Conservation (phyloP, 2,113 vertebrate genomes). For the Chaetorhynchus papuensis region DNA sequence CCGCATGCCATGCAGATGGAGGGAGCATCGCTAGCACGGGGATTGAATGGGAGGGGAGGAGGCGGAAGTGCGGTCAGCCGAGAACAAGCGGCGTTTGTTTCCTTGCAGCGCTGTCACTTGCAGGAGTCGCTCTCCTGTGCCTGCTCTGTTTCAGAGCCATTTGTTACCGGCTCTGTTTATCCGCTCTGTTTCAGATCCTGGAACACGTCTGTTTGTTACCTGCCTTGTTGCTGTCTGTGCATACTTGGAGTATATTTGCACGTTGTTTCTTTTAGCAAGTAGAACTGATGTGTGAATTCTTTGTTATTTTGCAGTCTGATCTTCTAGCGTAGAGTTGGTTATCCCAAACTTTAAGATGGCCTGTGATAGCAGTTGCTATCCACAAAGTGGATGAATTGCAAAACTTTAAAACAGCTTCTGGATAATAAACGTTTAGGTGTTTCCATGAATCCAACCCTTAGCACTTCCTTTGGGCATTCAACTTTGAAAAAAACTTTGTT, state of each 20-base stretch:
- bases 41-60: conserved; percentile 17
- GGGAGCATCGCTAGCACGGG: neutral
- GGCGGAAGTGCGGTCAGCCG: neutral
- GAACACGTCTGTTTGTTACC: neutral
- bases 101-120: neutral
- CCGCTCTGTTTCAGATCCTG: neutral
- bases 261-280: neutral
- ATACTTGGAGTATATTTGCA: rapidly evolving
- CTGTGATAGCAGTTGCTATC: neutral
- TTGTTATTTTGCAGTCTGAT: neutral
- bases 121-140: neutral
- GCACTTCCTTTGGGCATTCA: neutral
- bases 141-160: neutral
- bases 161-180: neutral
- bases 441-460: neutral
- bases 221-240: neutral
- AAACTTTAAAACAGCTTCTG: neutral
- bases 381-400: neutral
- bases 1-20: neutral
- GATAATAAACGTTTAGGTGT: neutral
- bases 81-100: neutral
- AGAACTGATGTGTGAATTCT: neutral
- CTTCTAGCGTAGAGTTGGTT: neutral
- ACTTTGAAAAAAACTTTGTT: neutral
- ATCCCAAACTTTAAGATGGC: neutral